Evolutionary conservation across 2,888 invertebrate genomes (phyloP), one percentile per base, ranked within the genome.

Genomic region (Eremobia ochroleuca): DNA sequence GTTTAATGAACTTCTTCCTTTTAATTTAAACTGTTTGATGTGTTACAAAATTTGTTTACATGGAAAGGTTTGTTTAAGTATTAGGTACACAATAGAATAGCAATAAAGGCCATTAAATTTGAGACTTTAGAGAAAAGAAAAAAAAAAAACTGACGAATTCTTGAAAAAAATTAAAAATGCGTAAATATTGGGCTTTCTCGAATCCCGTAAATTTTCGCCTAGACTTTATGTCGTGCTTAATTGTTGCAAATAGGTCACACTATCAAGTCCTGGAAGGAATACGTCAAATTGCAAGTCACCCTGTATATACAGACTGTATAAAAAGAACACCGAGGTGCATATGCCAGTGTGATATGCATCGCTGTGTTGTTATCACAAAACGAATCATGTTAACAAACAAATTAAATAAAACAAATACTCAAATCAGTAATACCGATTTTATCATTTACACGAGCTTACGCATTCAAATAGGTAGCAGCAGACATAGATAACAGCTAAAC

Each of bases 401-500:
- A 28, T 34, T 34, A 43, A 43, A 67, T 43, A 43, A 76, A 73
- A 59, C 61, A 25, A 69, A 61, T 46, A 66, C 52, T 55, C 34
- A 52, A 84, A 73, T 81, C 34, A n/a, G 28, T 77, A n/a, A 70
- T 69, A 61, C n/a, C 61, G 64, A 75, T 82, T 71, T 68, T 80
- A 85, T 82, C 85, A 69, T 61, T 72, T 43, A 75, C 75, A 80
- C 28, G 46, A 65, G 70, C 67, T 52, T 62, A 84, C 74, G 70
- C 64, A 70, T 28, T 55, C 49, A 72, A 58, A 84, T 68, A 68
- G n/a, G 81, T 72, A 69, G 74, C 67, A 49, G 43, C n/a, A 13
- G 67, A 40, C 11, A n/a, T 31, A 79, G 82, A 84, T 86, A 82
- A 81, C 67, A 43, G 34, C 13, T 68, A 71, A 67, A 76, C 72